Evolutionary conservation across 2,797 vertebrate species (phyloP).

Genomic region (Paedocypris micromegethes): DNA sequence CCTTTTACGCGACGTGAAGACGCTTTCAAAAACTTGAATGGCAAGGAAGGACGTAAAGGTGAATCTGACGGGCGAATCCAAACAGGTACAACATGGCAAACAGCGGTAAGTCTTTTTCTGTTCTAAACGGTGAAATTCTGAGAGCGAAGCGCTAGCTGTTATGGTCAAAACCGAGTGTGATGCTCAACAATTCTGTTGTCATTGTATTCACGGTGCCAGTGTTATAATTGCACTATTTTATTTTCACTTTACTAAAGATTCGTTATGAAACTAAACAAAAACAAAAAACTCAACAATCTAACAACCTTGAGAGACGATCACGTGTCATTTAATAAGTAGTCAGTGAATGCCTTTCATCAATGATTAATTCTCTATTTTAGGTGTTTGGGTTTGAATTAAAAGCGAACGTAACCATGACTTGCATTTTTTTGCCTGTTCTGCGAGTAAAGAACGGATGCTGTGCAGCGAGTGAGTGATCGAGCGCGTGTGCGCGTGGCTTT

Average conservation of each 20-base stretch:
- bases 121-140: neutral
- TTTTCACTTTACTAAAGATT: too few relatives aligned
- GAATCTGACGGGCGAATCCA: neutral
- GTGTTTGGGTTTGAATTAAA: neutral
- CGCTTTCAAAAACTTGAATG: constrained; percentile 1
- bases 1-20: neutral
- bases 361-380: neutral
- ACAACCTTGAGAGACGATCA: too few relatives aligned
- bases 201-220: constrained; percentile 13
- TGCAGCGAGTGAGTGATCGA: too few relatives aligned
- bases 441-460: neutral
- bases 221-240: too few relatives aligned
- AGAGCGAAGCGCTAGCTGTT: too few relatives aligned
- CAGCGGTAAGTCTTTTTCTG: constrained; percentile 20
- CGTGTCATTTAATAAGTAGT: too few relatives aligned
- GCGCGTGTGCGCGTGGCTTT: too few relatives aligned
- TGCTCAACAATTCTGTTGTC: neutral
- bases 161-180: too few relatives aligned
- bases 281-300: too few relatives aligned
- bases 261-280: too few relatives aligned
- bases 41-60: constrained; percentile 23
- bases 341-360: too few relatives aligned
- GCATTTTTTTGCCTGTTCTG: neutral
- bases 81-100: constrained; percentile 13
- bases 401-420: constrained; percentile 36